Base-by-base conservation (phyloP, 2,113 vertebrate species). In the Leiothrix lutea region DNA sequence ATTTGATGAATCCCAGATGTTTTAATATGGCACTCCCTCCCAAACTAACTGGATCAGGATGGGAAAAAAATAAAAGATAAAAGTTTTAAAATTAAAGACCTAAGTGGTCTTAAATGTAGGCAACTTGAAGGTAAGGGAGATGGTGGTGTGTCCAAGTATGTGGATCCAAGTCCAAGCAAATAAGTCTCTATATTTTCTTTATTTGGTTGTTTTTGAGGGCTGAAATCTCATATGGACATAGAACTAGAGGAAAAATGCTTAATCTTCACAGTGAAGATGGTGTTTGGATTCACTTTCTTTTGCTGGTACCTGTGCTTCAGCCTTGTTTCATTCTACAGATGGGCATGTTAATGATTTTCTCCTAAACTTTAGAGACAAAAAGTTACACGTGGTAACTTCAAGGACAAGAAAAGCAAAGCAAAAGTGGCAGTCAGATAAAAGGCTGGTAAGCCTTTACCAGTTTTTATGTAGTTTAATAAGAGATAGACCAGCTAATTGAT, bases 1-100 rank as follows among this genome's bases (percentile, higher is more conserved):
- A 64, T 83, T 40, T 17, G 53, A 98, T 98, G 94, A 96, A 95
- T 96, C 69, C 96, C 98, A 98, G 97, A 97, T 98, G 97, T 97
- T 97, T 94, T 96, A 97, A 97, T 95, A 97, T 85, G 78, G 64
- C 84, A 85, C 19, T 94, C 66, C 62, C 58, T 96, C 80, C 71
- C 92, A 85, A 86, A 84, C 88, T 96, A 88, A 67, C 88, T 85
- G 67, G 53, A 94, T 94, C 89, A 86, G 92, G 81, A 97, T 94
- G 92, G 60, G 53, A 92, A 97, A 85, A 51, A 96, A 94, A 95
- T 65, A 24, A 95, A 96, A 97, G 75, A 53, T 86, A 97, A 97
- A 97, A 88, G 92, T 51, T 97, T 77, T 73, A 91, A 95, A 96
- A 88, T 74, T 82, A 61, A 97, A 95, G 94, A 77, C 50, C 79